Conservation (phyloP, 2,888 invertebrate species). For the Coremacera marginata region DNA sequence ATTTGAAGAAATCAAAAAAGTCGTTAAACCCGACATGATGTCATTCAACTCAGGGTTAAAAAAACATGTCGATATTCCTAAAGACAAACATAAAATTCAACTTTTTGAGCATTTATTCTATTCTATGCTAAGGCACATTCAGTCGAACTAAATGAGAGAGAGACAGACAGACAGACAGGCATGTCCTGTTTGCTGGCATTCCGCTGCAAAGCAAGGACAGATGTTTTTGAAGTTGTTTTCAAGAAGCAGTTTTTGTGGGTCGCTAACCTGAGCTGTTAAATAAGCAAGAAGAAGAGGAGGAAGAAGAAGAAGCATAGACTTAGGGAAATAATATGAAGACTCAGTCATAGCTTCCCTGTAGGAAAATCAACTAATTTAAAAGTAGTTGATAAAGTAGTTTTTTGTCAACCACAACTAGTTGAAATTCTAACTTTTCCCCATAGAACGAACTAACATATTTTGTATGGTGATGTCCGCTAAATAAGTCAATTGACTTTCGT, state of each 20-base stretch:
- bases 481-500: too few species aligned
- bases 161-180: background rate
- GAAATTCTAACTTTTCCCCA: too few species aligned
- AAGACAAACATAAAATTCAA: too few species aligned
- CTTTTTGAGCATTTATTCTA: too few species aligned
- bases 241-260: constrained; percentile 3
- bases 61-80: too few species aligned
- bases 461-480: too few species aligned
- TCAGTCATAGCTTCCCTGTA: background rate
- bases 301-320: background rate
- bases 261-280: constrained; percentile 10
- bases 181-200: background rate
- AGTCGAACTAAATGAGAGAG: background rate
- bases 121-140: background rate
- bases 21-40: background rate
- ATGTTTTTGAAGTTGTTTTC: constrained; percentile 12
- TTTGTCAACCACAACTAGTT: too few species aligned
- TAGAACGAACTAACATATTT: too few species aligned
- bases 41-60: background rate
- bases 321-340: too few species aligned
- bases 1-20: too few species aligned
- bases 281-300: background rate
- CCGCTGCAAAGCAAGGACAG: constrained; percentile 19
- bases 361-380: too few species aligned
- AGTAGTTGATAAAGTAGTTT: too few species aligned